Conservation (phyloP, 2,888 invertebrate genomes). For the Drosophila antonietae region DNA sequence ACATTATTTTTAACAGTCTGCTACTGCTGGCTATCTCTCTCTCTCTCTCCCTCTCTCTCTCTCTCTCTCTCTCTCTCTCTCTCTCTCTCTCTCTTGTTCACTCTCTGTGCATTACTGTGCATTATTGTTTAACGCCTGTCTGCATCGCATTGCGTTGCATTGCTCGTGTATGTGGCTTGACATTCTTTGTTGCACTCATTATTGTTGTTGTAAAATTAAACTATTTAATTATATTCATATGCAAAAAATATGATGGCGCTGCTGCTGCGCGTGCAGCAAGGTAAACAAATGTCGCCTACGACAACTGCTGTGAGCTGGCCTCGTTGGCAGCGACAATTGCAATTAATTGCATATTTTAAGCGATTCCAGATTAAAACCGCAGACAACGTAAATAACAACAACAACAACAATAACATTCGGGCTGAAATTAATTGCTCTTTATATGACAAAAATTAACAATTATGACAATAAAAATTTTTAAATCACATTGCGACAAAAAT, state of each 20-base stretch:
- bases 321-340: slow-evolving; percentile 58
- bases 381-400: slow-evolving; percentile 58
- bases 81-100: neutral
- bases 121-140: slow-evolving; percentile 53
- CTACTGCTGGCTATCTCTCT: neutral
- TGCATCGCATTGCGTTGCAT: slow-evolving; percentile 43
- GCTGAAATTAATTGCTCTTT: slow-evolving; percentile 55
- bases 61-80: neutral
- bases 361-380: slow-evolving; percentile 59
- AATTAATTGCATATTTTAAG: slow-evolving; percentile 73
- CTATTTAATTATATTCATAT: slow-evolving; percentile 67
- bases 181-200: slow-evolving; percentile 18
- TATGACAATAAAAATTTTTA: slow-evolving; percentile 62
- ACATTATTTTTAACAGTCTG: slow-evolving; percentile 9
- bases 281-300: slow-evolving; percentile 54
- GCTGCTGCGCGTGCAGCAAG: slow-evolving; percentile 33
- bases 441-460: slow-evolving; percentile 62
- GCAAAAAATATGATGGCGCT: slow-evolving; percentile 49
- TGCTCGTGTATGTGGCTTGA: neutral
- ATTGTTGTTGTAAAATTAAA: slow-evolving; percentile 50
- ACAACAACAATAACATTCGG: slow-evolving; percentile 11
- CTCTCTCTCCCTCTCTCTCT: too few species aligned
- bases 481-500: slow-evolving; percentile 60
- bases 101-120: neutral
- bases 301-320: slow-evolving; percentile 26